Conservation (phyloP, 2,113 vertebrate species). For the Haliaeetus leucogaster region DNA sequence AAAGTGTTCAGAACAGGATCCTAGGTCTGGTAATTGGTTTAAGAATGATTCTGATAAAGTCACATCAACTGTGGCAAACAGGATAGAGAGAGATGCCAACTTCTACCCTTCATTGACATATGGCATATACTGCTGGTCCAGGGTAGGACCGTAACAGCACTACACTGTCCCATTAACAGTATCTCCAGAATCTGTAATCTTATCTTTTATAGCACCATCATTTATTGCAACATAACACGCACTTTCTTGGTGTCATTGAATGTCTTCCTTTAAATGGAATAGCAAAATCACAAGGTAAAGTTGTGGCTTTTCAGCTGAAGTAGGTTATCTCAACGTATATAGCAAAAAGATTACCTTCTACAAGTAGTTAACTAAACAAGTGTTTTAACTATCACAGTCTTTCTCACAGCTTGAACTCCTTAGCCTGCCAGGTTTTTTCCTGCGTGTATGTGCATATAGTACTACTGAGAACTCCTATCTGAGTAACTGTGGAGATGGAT, state of each 20-base stretch:
- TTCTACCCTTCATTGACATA: not conserved
- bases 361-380: not conserved
- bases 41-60: slow-evolving; percentile 4
- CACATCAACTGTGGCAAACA: not conserved
- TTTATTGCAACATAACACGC: not conserved
- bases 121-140: not conserved
- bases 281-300: not conserved
- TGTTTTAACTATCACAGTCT: not conserved
- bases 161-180: not conserved
- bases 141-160: not conserved
- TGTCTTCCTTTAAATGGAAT: not conserved
- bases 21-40: slow-evolving; percentile 31
- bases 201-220: not conserved
- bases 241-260: not conserved
- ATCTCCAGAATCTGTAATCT: not conserved
- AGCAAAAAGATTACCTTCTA: not conserved
- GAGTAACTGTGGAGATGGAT: not conserved
- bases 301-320: not conserved
- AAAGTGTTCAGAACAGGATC: slow-evolving; percentile 40
- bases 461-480: not conserved
- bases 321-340: not conserved
- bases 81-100: not conserved
- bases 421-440: not conserved
- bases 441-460: not conserved
- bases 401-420: not conserved